Evolutionary conservation across 2,113 vertebrate genomes (phyloP), one percentile per base, ranked within the genome.

Genomic region (Phasianus colchicus): DNA sequence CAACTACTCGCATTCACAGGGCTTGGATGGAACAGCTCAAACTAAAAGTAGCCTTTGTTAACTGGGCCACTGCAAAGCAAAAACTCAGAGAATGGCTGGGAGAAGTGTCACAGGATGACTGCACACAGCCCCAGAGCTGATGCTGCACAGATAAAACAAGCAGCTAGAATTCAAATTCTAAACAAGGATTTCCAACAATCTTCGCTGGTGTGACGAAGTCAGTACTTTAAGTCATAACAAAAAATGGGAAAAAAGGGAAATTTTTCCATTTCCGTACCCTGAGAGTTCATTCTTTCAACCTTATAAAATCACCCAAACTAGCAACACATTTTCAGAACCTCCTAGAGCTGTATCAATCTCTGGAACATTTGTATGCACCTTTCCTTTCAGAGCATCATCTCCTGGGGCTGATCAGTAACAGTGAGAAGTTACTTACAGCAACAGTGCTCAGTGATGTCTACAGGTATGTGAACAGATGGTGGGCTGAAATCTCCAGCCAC

Each of bases 21-120:
- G n/a, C 15, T 34, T 40, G 50, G 32, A 21, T 0, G 0, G 17
- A 4, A 34, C 20, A 55, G 58, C 19, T 8, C 11, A 4, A 0
- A 8, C 24, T 12, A 47, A 10, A 48, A 12, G 0, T 2, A 13
- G 43, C 42, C 79, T 36, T 13, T 13, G 71, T 17, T 42, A 66
- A 43, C 0, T 0, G 13, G 34, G 74, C 40, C 5, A 10, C 6
- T 0, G 8, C 54, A 66, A 58, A 13, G 19, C 34, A 12, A 32
- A 30, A 40, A n/a, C 30, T 57, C 11, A 5, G 1, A 10, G 70
- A 73, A 27, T 3, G 61, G 18, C 70, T 6, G 3, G 20, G 70
- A 84, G 3, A 4, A 13, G 69, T 0, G n/a, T 1, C 61, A 58
- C 42, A 19, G 14, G 71, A 17, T 1, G 7, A 25, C 47, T 14